Evolutionary conservation across 2,113 vertebrate genomes (phyloP).

Genomic region (Phainopepla nitens): DNA sequence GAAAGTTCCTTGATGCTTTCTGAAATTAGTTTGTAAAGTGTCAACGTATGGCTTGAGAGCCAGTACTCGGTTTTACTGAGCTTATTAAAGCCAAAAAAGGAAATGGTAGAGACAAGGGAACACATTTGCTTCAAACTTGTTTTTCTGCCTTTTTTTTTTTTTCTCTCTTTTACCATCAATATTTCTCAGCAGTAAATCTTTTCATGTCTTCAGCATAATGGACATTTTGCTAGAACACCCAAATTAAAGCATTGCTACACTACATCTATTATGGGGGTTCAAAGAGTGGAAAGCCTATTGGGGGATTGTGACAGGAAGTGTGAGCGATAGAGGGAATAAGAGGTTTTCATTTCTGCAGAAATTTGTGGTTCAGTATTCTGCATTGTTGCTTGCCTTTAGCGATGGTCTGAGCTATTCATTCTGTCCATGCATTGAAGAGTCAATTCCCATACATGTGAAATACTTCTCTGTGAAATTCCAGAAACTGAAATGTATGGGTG

Average conservation of each 20-base stretch:
- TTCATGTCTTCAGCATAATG: not conserved
- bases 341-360: not conserved
- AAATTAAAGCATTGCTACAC: not conserved
- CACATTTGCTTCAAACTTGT: not conserved
- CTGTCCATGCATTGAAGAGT: not conserved
- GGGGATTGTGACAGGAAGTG: fast-evolving
- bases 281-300: not conserved
- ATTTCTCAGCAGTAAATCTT: not conserved
- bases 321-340: not conserved
- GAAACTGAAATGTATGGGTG: not conserved
- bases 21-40: not conserved
- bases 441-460: not conserved
- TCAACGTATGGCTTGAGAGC: not conserved
- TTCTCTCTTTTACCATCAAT: not conserved
- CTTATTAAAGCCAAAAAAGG: not conserved
- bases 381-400: not conserved
- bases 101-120: not conserved
- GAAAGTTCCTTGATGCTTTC: not conserved
- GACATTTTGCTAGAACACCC: not conserved
- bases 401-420: fast-evolving
- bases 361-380: not conserved
- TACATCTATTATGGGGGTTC: not conserved
- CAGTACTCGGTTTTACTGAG: not conserved
- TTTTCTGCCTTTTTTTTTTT: not conserved
- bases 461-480: not conserved